Base-by-base conservation (phyloP, 2,888 invertebrate genomes). In the Trissolcus brochymenae region DNA sequence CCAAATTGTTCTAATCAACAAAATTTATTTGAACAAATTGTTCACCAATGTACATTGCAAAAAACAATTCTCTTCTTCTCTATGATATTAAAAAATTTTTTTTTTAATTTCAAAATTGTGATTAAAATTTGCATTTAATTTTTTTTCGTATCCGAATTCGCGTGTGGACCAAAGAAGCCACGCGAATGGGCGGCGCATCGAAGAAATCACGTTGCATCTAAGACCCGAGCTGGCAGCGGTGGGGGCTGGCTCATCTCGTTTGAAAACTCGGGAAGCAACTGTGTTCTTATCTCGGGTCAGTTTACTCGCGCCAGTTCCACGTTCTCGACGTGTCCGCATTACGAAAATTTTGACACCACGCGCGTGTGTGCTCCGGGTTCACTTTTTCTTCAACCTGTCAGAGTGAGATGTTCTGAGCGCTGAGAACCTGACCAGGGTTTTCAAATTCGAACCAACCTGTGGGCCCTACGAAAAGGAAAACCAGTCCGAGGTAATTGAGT, bases 161-260 rank as follows among this genome's bases (percentile, higher is more conserved):
- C 51, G 19, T 51, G 17, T 51, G 51, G 11, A 17, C 13, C 19
- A 29, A 25, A 60, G 55, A 81, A 83, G 83, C 83, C 84, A 84
- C 84, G 84, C 83, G 84, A 85, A 83, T 85, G 82, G 84, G 85
- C 84, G 85, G 84, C 73, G 82, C 82, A 54, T 67, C 43, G 40
- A 17, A 77, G 71, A 65, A 76, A 72, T 61, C 41, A 29, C 56
- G 41, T 51, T 19, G 51, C 51, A 51, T 51, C 51, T 51, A 51
- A 67, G 70, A 60, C 62, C 74, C 75, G 64, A 66, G 49, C 59
- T 19, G 57, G 4, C 13, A 2, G n/a, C 51, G 65, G 68, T 55
- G 75, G 68, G 68, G 54, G 59, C 9, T 3, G 41, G 43, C 35
- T 16, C 64, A 59, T 55, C 56, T 64, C 29, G 51, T 55, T 77